These are phyloP conservation scores for Centroberyx gerrardi DNA, from an alignment of 2,797 vertebrate genomes.

Conservation along the genomic window DNA sequence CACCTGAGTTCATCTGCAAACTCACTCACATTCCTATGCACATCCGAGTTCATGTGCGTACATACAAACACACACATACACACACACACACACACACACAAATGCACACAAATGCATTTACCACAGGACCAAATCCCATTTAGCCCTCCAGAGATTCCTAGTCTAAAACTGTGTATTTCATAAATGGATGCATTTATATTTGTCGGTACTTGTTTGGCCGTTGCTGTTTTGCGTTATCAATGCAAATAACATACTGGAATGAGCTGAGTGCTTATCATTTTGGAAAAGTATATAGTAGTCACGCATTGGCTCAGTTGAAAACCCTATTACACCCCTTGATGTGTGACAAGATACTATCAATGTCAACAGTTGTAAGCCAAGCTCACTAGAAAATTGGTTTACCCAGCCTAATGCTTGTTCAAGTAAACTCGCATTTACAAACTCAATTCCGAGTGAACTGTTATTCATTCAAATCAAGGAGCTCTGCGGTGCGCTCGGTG, in stretches of 20 bases:
- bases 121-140: neutral
- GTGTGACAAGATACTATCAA: conserved; percentile 34
- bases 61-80: neutral
- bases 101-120: conserved; percentile 6
- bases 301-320: conserved; percentile 26
- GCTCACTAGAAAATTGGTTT: neutral
- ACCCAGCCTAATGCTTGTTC: conserved; percentile 1
- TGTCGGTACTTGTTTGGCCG: neutral
- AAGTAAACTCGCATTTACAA: conserved; percentile 22
- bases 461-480: neutral
- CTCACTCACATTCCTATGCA: neutral
- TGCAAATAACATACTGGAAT: conserved; percentile 8
- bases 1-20: neutral
- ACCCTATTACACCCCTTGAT: conserved; percentile 30
- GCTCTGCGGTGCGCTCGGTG: conserved; percentile 11
- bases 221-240: neutral
- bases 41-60: neutral
- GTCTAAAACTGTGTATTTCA: conserved; percentile 8
- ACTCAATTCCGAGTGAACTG: conserved; percentile 1
- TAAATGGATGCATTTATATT: neutral
- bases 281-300: conserved; percentile 3
- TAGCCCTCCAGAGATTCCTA: neutral
- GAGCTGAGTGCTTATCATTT: neutral
- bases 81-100: conserved; percentile 1
- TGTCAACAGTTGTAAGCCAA: conserved; percentile 11